Evolutionary conservation across 1,140 invertebrate genomes (phyloP).

Genomic region (Bombus sibiricus): DNA sequence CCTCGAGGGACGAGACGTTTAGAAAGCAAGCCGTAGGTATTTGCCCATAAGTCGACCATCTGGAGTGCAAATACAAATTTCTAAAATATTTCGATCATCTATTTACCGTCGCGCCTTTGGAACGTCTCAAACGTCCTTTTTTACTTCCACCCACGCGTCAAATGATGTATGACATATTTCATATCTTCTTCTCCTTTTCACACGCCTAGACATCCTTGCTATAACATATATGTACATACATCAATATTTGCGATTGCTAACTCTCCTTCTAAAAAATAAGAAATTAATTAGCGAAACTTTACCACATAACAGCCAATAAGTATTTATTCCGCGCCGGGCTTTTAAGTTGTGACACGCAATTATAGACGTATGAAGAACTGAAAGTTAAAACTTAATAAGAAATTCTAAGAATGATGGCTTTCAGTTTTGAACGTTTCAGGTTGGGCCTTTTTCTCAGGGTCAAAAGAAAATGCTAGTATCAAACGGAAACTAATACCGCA

Average conservation of each 20-base stretch:
- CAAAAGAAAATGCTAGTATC: not conserved
- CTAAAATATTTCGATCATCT: slow-evolving; percentile 9
- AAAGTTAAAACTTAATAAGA: too few relatives aligned
- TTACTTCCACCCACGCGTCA: not conserved
- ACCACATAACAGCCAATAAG: not conserved
- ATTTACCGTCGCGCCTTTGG: slow-evolving; percentile 26
- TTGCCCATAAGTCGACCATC: not conserved
- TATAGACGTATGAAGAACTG: not conserved
- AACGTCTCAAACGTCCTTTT: slow-evolving; percentile 15
- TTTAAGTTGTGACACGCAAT: not conserved
- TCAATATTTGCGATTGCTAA: not conserved
- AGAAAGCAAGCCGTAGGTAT: slow-evolving; percentile 37
- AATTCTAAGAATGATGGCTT: slow-evolving; percentile 5
- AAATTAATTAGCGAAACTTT: not conserved
- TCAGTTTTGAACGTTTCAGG: not conserved
- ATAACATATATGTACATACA: not conserved
- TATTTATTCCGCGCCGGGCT: not conserved
- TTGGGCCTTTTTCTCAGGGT: not conserved
- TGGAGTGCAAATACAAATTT: slow-evolving; percentile 41
- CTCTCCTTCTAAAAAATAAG: not conserved
- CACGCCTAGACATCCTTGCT: too few relatives aligned
- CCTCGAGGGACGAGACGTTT: slow-evolving; percentile 4
- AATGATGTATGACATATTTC: not conserved
- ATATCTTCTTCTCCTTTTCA: not conserved
- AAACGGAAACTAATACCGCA: slow-evolving; percentile 1